Conservation (phyloP, 2,888 invertebrate genomes). For the Phalera bucephala region DNA sequence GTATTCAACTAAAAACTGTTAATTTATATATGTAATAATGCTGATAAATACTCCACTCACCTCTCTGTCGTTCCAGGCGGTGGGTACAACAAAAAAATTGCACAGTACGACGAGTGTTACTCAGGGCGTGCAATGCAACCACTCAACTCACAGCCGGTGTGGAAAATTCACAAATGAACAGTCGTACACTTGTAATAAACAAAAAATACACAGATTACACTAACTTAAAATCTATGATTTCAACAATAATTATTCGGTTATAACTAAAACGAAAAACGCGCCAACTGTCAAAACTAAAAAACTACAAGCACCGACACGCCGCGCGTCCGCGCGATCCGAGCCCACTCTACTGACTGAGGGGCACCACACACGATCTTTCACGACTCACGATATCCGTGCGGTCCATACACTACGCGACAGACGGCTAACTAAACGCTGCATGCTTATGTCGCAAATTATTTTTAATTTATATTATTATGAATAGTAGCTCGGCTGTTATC, state of each 20-base stretch:
- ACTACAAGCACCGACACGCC: slow-evolving; percentile 80
- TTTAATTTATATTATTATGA: slow-evolving; percentile 64
- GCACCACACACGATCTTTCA: slow-evolving; percentile 38
- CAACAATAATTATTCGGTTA: slow-evolving; percentile 65
- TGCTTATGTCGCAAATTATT: slow-evolving; percentile 66
- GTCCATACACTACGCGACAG: slow-evolving; percentile 50
- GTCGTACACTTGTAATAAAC: slow-evolving; percentile 70
- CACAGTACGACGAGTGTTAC: slow-evolving; percentile 68
- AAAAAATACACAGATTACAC: slow-evolving; percentile 81
- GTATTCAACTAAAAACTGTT: slow-evolving; percentile 19
- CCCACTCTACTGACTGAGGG: slow-evolving; percentile 74
- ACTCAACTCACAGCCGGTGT: slow-evolving; percentile 75
- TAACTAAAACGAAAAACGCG: slow-evolving; percentile 78
- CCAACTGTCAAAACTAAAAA: slow-evolving; percentile 83
- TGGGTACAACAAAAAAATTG: slow-evolving; percentile 61
- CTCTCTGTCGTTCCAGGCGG: slow-evolving; percentile 64
- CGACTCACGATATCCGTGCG: slow-evolving; percentile 40
- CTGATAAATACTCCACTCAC: slow-evolving; percentile 37
- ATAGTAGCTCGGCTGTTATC: slow-evolving; percentile 63
- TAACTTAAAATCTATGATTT: slow-evolving; percentile 80
- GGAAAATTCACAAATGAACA: slow-evolving; percentile 74
- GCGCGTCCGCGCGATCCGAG: slow-evolving; percentile 77
- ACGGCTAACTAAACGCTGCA: slow-evolving; percentile 45
- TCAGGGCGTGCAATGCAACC: slow-evolving; percentile 63
- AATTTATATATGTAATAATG: slow-evolving; percentile 18